A percentile compares a stretch with the other conserved stretches of the same genome.
These are phyloP conservation scores for Dipodomys merriami DNA, from an alignment of 2,113 vertebrate genomes.

Conservation along the genomic window DNA sequence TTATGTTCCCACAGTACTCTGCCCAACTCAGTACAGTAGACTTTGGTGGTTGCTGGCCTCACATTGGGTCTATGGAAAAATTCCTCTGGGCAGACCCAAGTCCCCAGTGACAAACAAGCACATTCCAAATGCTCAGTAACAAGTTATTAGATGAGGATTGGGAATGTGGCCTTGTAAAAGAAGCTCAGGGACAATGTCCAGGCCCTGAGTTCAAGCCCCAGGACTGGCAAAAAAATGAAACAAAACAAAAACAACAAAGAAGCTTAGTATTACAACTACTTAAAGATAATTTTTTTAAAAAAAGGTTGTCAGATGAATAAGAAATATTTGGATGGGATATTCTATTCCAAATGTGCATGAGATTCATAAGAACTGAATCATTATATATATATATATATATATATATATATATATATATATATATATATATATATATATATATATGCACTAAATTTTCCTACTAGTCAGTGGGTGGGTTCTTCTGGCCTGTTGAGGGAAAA, in stretches of 20 bases:
- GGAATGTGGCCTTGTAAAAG: too few species aligned
- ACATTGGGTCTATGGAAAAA: not conserved
- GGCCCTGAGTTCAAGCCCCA: too few species aligned
- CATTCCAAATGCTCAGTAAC: not conserved
- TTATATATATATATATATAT: too few species aligned
- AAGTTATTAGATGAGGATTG: not conserved
- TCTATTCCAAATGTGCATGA: not conserved
- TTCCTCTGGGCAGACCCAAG: not conserved
- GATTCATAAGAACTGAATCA: conserved; percentile 16
- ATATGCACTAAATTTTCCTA: not conserved
- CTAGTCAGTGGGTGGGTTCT: not conserved
- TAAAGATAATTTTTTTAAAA: too few species aligned
- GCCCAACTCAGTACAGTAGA: rapidly evolving
- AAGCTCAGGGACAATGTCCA: too few species aligned
- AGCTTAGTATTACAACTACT: too few species aligned
- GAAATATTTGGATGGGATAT: not conserved
- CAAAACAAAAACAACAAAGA: too few species aligned
- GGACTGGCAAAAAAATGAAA: too few species aligned
- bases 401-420: too few species aligned
- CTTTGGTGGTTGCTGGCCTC: not conserved
- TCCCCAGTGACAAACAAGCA: not conserved
- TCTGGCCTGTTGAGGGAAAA: not conserved
- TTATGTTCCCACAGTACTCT: not conserved
- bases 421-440: not conserved
- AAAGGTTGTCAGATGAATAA: not conserved